Evolutionary conservation across 2,888 invertebrate genomes (phyloP).

Genomic region (Brenthis hecate): DNA sequence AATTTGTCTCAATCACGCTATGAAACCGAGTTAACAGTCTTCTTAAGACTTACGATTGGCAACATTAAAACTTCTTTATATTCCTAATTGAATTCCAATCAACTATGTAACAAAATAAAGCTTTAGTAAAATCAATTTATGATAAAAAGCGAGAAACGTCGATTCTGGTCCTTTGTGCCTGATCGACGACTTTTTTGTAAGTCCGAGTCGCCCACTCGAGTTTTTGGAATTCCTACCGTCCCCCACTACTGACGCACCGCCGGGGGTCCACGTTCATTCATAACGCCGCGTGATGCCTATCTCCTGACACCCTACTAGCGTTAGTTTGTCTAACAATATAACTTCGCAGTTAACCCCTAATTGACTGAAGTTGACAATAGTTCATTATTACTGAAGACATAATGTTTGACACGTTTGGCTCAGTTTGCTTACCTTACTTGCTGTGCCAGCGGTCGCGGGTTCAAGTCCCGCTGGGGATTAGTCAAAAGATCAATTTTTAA

Average conservation of each 20-base stretch:
- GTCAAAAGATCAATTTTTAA: too few species aligned
- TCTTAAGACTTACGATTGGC: not conserved
- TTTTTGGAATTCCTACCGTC: constrained; percentile 74
- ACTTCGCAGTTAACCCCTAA: constrained; percentile 40
- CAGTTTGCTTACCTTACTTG: too few species aligned
- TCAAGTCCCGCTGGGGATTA: too few species aligned
- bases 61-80: not conserved
- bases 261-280: constrained; percentile 76
- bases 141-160: constrained; percentile 40
- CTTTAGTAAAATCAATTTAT: constrained; percentile 41
- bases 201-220: constrained; percentile 40
- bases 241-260: constrained; percentile 44
- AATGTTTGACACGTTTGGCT: too few species aligned
- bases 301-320: constrained; percentile 35
- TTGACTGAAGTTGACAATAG: constrained; percentile 18
- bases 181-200: constrained; percentile 54
- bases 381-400: not conserved
- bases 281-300: constrained; percentile 55
- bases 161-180: constrained; percentile 56
- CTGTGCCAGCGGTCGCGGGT: too few species aligned
- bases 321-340: constrained; percentile 21
- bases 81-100: constrained; percentile 13
- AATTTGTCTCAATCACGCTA: not conserved
- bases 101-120: constrained; percentile 25
- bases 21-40: not conserved